A percentile compares a stretch with the other conserved stretches of the same genome.
Conservation (phyloP, 2,113 vertebrate species). For the Ondatra zibethicus region DNA sequence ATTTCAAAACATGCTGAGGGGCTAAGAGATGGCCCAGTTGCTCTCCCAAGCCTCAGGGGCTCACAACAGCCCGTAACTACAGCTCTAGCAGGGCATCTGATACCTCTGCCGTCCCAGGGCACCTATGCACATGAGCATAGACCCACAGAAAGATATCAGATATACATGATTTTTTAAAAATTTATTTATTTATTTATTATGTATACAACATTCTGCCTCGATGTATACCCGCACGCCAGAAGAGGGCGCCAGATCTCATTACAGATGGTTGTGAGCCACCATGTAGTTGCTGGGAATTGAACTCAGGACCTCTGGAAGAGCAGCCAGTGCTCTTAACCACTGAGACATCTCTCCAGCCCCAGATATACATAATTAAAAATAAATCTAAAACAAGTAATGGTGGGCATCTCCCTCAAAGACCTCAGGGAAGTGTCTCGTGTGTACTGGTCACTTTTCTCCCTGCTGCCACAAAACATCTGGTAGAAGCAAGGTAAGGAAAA, state of each 20-base stretch:
- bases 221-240: too few species aligned
- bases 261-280: too few species aligned
- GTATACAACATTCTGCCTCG: too few species aligned
- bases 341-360: too few species aligned
- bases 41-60: background rate
- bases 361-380: background rate
- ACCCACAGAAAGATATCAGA: background rate
- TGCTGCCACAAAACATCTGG: background rate
- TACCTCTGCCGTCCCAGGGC: background rate
- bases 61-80: background rate
- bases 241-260: too few species aligned
- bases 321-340: too few species aligned
- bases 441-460: background rate
- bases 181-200: too few species aligned
- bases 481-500: background rate
- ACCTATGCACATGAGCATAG: background rate
- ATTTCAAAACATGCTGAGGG: background rate
- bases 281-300: too few species aligned
- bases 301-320: too few species aligned
- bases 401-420: background rate
- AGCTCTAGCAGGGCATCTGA: background rate
- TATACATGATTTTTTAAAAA: too few species aligned
- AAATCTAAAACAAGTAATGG: background rate
- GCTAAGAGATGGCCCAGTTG: background rate
- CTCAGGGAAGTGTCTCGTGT: background rate